Evolutionary conservation across 1,140 invertebrate genomes (phyloP), one percentile per base, ranked within the genome.

Genomic region (Pseudomyrmex cubaensis): DNA sequence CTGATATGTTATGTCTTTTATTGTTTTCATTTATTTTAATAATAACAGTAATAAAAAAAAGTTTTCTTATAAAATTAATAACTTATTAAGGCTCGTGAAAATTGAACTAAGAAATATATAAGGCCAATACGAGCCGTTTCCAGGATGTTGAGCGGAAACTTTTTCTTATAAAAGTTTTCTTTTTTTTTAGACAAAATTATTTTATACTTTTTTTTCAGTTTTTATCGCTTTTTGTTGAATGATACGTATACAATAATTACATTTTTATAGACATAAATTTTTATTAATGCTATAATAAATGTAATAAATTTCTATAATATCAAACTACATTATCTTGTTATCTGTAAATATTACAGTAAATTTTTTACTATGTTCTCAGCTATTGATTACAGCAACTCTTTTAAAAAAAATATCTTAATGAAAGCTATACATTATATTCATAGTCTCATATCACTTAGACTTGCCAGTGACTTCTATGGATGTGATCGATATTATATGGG

Each of bases 401-500:
- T 75, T 63, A 54, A 57, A 15, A 15, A 35, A n/a, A 63, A 64
- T 77, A 62, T 84, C 83, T 87, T 80, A 88, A 88, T 88, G 82
- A 70, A 83, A 77, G 87, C 82, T 88, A 72, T 59, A 67, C 67
- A 62, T 70, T 73, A 73, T 67, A 88, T 87, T 85, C 77, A 87
- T 73, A 84, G 82, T 70, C 74, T 85, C 64, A 67, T 82, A 82
- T 88, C 61, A 56, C 84, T 48, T 73, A 82, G 83, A 82, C 72
- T 87, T 67, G 75, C 59, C 35, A 76, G 66, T 87, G 82, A 35
- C 35, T 62, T 64, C 46, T 48, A 76, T 82, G 35, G 73, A 35
- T 35, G 35, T 64, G 82, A 88, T 88, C 87, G 87, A 88, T 88
- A 88, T 88, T 88, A 88, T 88, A 88, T 88, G 87, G 87, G 87